These are phyloP conservation scores for Dinomys branickii DNA, from an alignment of 2,113 vertebrate species.

Conservation along the genomic window DNA sequence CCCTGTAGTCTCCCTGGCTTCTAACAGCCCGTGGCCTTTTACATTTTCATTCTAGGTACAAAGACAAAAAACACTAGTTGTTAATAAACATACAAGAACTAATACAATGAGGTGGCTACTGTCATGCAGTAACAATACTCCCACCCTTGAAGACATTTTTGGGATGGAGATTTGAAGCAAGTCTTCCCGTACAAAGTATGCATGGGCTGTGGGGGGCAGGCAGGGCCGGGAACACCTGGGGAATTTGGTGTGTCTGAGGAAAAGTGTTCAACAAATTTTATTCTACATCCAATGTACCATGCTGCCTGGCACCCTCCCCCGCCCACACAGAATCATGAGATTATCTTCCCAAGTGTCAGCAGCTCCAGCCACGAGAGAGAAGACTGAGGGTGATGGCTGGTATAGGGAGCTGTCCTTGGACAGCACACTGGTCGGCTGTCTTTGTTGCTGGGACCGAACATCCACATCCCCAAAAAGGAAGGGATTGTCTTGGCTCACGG, in stretches of 20 bases:
- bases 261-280: background rate
- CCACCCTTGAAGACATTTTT: background rate
- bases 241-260: background rate
- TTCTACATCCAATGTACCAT: background rate
- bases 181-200: background rate
- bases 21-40: background rate
- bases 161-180: background rate
- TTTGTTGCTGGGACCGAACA: background rate
- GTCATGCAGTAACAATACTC: background rate
- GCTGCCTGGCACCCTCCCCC: background rate
- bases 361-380: background rate
- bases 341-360: conserved; percentile 3
- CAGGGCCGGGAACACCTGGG: background rate
- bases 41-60: background rate
- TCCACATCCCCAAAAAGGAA: background rate
- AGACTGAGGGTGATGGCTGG: background rate
- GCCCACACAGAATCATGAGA: background rate
- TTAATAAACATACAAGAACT: conserved; percentile 1
- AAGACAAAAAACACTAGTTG: conserved; percentile 1
- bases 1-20: background rate
- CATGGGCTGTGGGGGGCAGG: background rate
- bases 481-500: background rate
- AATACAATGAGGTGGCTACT: background rate
- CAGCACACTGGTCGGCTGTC: background rate
- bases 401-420: conserved; percentile 9